phyloP scores from a whole-genome alignment of 2,797 vertebrate species.

The Heteromormyrus szaboi region DNA sequence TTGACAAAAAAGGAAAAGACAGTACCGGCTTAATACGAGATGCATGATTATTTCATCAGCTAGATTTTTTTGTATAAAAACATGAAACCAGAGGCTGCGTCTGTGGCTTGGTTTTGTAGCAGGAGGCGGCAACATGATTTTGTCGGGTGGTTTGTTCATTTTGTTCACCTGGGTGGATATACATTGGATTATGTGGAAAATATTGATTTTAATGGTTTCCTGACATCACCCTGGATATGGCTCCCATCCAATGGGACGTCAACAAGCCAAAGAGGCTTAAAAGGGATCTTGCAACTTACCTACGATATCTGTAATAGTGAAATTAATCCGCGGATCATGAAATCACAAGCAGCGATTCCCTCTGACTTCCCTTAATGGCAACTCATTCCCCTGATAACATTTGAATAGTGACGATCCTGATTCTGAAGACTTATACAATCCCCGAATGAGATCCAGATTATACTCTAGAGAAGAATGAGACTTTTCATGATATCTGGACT shows the following conservation, averaged over 20 bases:
- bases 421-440: not conserved
- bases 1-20: not conserved
- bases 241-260: not conserved
- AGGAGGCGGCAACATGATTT: not conserved
- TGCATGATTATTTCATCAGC: not conserved
- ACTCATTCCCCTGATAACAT: not conserved
- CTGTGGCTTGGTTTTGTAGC: not conserved
- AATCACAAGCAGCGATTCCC: not conserved
- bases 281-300: not conserved
- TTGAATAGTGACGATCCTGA: not conserved
- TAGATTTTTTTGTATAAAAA: not conserved
- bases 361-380: not conserved
- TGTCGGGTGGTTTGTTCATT: not conserved
- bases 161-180: not conserved
- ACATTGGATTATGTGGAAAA: not conserved
- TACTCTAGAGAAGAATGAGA: not conserved
- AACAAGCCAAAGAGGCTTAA: not conserved
- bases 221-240: not conserved
- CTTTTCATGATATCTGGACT: not conserved
- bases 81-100: not conserved
- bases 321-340: not conserved
- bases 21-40: not conserved
- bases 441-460: not conserved
- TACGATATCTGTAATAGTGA: not conserved
- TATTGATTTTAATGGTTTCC: constrained; percentile 2